A percentile compares a stretch with the other conserved stretches of the same genome.
Conservation (phyloP, 2,888 invertebrate species). For the Steinernema scapterisci region DNA sequence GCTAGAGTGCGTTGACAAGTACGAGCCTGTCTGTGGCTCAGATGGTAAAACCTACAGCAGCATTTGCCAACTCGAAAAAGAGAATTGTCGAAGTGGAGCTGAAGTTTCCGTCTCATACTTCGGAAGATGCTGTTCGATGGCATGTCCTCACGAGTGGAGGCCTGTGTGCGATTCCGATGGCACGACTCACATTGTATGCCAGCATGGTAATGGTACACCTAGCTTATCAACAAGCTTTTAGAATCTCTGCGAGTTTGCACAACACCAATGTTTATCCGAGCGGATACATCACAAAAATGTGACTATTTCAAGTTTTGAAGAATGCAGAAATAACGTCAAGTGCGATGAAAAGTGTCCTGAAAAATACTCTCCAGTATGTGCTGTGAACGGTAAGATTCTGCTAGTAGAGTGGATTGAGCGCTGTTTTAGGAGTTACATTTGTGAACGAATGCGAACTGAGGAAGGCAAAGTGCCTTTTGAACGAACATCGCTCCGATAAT, state of each 20-base stretch:
- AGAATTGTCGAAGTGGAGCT: constrained; percentile 40
- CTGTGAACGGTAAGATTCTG: constrained; percentile 45
- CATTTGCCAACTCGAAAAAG: constrained; percentile 52
- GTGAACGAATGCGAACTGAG: constrained; percentile 57
- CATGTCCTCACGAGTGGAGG: constrained; percentile 48
- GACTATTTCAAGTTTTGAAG: constrained; percentile 51
- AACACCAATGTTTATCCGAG: constrained; percentile 56
- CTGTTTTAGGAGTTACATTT: constrained; percentile 50
- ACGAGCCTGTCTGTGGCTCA: constrained; percentile 60
- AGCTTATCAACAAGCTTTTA: no score
- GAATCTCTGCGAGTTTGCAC: constrained; percentile 61
- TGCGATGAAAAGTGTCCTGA: constrained; percentile 52
- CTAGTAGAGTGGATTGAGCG: not conserved
- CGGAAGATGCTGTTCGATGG: constrained; percentile 48
- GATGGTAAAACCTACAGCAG: constrained; percentile 59
- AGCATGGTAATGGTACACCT: no score
- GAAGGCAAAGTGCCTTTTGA: constrained; percentile 50
- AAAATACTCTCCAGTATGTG: constrained; percentile 56
- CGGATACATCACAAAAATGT: constrained; percentile 47
- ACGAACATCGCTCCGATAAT: constrained; percentile 42
- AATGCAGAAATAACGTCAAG: constrained; percentile 45
- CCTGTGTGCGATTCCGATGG: constrained; percentile 54
- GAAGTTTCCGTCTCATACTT: constrained; percentile 36
- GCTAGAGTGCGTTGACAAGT: constrained; percentile 48
- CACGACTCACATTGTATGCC: constrained; percentile 36